Percentiles rank a stretch among this genome's conserved stretches.
phyloP scores from a whole-genome alignment of 2,797 vertebrate species.

The Ceryle rudis region DNA sequence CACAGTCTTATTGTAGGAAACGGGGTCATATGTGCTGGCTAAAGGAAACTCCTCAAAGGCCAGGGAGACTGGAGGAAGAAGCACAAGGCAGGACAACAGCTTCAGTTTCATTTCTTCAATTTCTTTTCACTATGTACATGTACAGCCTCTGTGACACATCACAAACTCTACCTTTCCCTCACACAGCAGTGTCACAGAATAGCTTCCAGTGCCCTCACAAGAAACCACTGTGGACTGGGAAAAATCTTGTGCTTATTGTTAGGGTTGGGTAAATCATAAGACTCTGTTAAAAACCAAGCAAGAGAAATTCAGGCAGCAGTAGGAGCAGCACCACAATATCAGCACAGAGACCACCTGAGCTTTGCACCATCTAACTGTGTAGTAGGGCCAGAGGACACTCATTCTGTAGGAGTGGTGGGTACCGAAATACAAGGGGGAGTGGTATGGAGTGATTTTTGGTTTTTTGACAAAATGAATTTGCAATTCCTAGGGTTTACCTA shows the following conservation, averaged over 20 bases:
- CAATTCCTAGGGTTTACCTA: constrained; percentile 7
- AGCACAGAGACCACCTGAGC: background rate
- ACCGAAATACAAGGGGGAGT: background rate
- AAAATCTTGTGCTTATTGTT: background rate
- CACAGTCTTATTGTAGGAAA: background rate
- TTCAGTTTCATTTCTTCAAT: background rate
- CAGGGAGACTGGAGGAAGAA: background rate
- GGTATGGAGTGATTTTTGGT: background rate
- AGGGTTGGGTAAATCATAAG: background rate
- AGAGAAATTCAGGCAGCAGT: background rate
- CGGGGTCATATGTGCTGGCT: background rate
- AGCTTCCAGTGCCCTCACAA: background rate
- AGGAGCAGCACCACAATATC: background rate
- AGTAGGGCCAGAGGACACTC: background rate
- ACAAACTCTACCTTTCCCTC: background rate
- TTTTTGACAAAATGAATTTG: background rate
- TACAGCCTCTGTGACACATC: background rate
- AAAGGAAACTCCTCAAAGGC: background rate
- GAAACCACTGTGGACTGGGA: background rate
- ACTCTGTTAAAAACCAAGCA: background rate
- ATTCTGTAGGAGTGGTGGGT: background rate
- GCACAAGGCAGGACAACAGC: background rate
- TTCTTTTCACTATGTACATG: background rate
- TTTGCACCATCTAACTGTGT: background rate
- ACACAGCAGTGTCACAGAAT: background rate